Base-by-base conservation (phyloP, 2,888 invertebrate genomes). In the Muscina levida region DNA sequence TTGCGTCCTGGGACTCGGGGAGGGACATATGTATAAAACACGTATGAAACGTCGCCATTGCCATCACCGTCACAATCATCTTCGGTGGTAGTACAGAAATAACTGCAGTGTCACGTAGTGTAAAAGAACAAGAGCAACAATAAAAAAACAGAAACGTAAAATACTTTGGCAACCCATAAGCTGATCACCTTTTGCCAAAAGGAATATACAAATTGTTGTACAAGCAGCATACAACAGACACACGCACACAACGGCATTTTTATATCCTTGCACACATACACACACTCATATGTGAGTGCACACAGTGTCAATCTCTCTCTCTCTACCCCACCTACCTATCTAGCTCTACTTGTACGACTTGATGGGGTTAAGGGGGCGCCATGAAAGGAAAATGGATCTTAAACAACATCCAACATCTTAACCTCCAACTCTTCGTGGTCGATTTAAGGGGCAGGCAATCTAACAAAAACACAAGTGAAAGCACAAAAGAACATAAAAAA, bases 91-190 rank as follows among this genome's bases (percentile, higher is more conserved):
- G 31, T 8, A 31, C 31, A 31, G 31, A 8, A 31, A 31, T 8
- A 31, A 5, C 8, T 31, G 31, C 31, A 31, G 4, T 31, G 31
- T 8, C 31, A 31, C 31, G 31, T 31, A 31, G 31, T 31, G 31
- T 31, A 46, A 26, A 77, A 74, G 48, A 53, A 56, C 70, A 70
- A 57, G 67, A 77, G 53, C 51, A 48, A 4, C 17, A 62, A 31
- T 59, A 51, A 59, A 17, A 42, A 62, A 51, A 11, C 19, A 19
- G 53, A 53, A 77, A 73, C 72, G 70, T 76, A 77, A 80, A 77
- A 77, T 71, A 59, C 77, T 81, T 72, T 81, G 77, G 71, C 68
- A 79, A 72, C 79, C 79, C 76, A 79, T 79, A 79, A 79, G 72
- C 77, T 72, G 80, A 81, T 81, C 80, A 81, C 80, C 80, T 81